Base-by-base conservation (phyloP, 2,888 invertebrate species). In the Gymnoscelis rufifasciata region DNA sequence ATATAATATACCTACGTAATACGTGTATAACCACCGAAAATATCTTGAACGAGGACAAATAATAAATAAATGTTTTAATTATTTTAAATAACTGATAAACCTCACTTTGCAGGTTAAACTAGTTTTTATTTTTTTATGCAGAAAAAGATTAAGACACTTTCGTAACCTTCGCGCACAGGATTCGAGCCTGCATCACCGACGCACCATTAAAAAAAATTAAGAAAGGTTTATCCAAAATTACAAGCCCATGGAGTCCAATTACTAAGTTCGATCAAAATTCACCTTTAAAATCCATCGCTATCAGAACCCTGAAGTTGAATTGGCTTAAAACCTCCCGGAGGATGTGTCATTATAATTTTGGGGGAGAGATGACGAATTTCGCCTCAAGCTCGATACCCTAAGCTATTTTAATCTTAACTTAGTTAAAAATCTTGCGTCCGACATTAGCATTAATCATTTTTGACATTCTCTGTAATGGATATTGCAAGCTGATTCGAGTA, bases 341-440 rank as follows among this genome's bases (percentile, higher is more conserved):
- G 82, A 86, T 83, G 77, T 87, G 84, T 86, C 88, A 84, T 83
- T 84, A 83, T 83, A 86, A 88, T 88, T 84, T 84, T 71, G 69
- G 70, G 78, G 83, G 84, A 81, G 81, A 77, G 78, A 84, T 84
- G 88, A 87, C 84, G 78, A 83, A 86, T 84, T 63, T 67, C 70
- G 76, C 84, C 78, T 71, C 64, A 70, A 72, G 80, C 81, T 59
- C 62, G 46, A 81, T 82, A 82, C 83, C 81, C 74, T 83, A 77
- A 88, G 88, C 88, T 83, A 86, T 84, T 86, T 87, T 88, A 87
- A 86, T 87, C 86, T 86, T 83, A 86, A 88, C 84, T 87, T 81
- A 82, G 84, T 87, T 87, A 88, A 88, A 87, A 87, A 87, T 87
- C 87, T 87, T 83, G 83, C 84, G 78, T 73, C 81, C 78, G 72